These are phyloP conservation scores for Molossus molossus DNA, from an alignment of 2,797 vertebrate species.

Conservation along the genomic window DNA sequence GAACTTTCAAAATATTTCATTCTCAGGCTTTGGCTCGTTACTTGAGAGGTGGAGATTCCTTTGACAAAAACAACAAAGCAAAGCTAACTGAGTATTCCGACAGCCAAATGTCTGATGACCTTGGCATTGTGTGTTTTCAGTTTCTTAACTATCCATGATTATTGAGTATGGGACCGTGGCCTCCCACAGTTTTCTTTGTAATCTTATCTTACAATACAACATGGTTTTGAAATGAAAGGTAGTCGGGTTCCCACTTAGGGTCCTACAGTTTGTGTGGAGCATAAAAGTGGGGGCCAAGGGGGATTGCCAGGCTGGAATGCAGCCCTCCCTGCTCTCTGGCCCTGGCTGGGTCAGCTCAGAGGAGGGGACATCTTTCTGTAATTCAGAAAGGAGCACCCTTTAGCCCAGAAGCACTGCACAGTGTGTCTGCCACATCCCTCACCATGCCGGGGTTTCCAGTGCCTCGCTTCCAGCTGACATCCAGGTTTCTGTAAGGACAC, in stretches of 20 bases:
- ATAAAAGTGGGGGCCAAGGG: background rate
- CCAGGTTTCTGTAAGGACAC: background rate
- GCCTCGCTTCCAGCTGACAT: background rate
- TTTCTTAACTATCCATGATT: constrained; percentile 25
- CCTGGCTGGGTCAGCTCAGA: background rate
- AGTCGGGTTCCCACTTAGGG: background rate
- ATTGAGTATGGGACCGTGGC: background rate
- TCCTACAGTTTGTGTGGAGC: background rate
- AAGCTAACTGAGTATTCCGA: background rate
- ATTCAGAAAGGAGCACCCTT: background rate
- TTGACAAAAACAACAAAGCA: constrained; percentile 39
- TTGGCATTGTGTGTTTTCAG: constrained; percentile 23
- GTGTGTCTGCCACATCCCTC: background rate
- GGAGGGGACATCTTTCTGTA: background rate
- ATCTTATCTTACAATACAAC: constrained; percentile 48
- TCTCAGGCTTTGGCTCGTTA: constrained; percentile 43
- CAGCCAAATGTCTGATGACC: background rate
- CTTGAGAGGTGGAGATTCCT: background rate
- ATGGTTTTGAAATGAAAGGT: background rate
- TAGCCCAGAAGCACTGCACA: background rate
- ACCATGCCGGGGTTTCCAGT: background rate
- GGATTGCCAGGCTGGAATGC: background rate
- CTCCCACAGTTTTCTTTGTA: background rate
- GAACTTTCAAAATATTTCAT: constrained; percentile 7
- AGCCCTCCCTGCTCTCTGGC: background rate